Evolutionary conservation across 2,888 invertebrate species (phyloP).

Genomic region (Caenorhabditis sp.): DNA sequence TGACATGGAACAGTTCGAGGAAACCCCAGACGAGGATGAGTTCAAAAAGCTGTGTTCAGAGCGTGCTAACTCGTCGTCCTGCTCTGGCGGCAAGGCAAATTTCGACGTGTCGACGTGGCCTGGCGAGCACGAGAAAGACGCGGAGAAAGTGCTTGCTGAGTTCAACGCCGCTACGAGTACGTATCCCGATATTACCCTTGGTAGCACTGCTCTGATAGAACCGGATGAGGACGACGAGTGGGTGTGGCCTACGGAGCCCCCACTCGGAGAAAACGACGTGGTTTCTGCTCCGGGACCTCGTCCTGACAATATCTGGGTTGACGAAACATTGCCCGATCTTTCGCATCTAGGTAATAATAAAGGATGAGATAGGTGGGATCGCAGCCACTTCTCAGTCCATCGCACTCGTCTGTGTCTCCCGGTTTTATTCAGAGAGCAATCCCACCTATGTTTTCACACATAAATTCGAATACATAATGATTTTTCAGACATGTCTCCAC

Average conservation of each 20-base stretch:
- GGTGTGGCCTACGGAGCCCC: slow-evolving; percentile 48
- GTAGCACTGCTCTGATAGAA: slow-evolving; percentile 5
- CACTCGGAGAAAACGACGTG: slow-evolving; percentile 40
- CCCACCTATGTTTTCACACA: slow-evolving; percentile 21
- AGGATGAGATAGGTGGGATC: slow-evolving; percentile 27
- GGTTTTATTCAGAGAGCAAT: neutral
- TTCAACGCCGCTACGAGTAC: slow-evolving; percentile 18
- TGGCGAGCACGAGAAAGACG: slow-evolving; percentile 25
- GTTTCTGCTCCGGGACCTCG: slow-evolving; percentile 32
- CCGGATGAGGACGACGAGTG: slow-evolving; percentile 30
- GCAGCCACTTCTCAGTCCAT: slow-evolving; percentile 8
- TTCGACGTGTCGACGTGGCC: slow-evolving; percentile 29
- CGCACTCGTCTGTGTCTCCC: too few species aligned
- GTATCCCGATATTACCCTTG: slow-evolving; percentile 8
- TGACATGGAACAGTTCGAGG: slow-evolving; percentile 41
- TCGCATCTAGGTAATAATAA: slow-evolving; percentile 34
- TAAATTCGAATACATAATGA: neutral
- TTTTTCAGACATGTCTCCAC: slow-evolving; percentile 21
- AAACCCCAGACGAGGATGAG: slow-evolving; percentile 55
- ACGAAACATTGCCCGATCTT: slow-evolving; percentile 18
- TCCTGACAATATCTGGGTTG: slow-evolving; percentile 34
- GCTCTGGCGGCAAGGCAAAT: neutral
- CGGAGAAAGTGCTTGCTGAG: neutral
- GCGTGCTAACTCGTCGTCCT: slow-evolving; percentile 42
- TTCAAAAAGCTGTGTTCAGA: slow-evolving; percentile 55